A percentile compares a stretch with the other conserved stretches of the same genome.
Conservation (phyloP, 2,888 invertebrate species). For the Hemaris fuciformis region DNA sequence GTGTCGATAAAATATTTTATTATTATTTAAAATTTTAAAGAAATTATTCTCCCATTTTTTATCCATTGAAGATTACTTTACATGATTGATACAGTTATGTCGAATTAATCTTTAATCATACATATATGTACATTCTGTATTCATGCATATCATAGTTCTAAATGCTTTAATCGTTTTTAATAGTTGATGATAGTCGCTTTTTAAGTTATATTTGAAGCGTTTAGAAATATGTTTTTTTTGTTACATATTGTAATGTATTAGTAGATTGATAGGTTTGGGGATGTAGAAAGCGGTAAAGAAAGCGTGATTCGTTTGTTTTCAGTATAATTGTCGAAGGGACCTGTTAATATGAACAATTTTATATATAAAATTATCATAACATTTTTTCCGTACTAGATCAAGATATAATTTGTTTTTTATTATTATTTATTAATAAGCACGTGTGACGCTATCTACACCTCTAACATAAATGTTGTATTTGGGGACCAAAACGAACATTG, state of each 20-base stretch:
- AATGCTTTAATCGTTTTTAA: not conserved
- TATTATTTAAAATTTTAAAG: not conserved
- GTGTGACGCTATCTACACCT: constrained; percentile 9
- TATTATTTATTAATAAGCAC: not conserved
- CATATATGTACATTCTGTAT: not conserved
- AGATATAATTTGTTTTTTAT: not conserved
- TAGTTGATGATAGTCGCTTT: not conserved
- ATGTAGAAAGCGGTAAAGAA: not conserved
- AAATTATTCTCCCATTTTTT: constrained; percentile 3
- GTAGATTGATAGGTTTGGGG: not conserved
- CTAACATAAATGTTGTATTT: not conserved
- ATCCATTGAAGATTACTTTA: not conserved
- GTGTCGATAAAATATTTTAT: not conserved
- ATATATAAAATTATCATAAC: not conserved
- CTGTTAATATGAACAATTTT: not conserved
- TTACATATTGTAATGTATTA: not conserved
- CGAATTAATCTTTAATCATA: not conserved
- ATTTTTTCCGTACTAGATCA: not conserved
- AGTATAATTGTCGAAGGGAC: not conserved
- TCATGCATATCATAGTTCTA: not conserved
- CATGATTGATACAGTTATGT: constrained; percentile 1
- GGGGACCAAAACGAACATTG: not conserved
- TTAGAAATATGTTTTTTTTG: not conserved
- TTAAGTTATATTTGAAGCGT: not conserved
- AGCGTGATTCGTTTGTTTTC: not conserved